Evolutionary conservation across 1,140 invertebrate genomes (phyloP).

Genomic region (Harlomillsia oculata): DNA sequence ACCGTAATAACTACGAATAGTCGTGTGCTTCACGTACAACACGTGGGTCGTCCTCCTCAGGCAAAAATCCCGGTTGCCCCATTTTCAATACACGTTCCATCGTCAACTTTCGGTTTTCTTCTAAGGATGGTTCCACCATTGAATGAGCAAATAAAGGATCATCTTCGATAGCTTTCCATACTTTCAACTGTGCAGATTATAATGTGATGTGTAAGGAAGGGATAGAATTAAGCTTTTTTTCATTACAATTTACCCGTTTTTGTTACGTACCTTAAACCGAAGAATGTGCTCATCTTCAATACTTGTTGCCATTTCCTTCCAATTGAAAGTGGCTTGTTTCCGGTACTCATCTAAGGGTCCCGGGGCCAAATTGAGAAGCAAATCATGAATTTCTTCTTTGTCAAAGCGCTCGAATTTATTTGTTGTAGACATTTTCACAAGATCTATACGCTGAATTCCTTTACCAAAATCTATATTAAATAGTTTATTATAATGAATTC

Average conservation of each 20-base stretch:
- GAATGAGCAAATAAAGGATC: slow-evolving; percentile 47
- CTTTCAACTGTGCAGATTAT: slow-evolving; percentile 41
- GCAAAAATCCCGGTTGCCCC: slow-evolving; percentile 44
- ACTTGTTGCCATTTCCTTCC: slow-evolving; percentile 63
- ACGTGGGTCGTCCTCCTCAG: slow-evolving; percentile 44
- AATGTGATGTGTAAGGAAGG: not conserved
- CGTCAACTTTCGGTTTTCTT: slow-evolving; percentile 44
- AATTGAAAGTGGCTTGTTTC: slow-evolving; percentile 62
- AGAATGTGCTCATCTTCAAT: slow-evolving; percentile 61
- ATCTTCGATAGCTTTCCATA: slow-evolving; percentile 46
- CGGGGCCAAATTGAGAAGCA: too few species aligned
- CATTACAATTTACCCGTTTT: too few species aligned
- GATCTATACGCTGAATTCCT: too few species aligned
- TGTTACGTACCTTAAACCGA: slow-evolving; percentile 51
- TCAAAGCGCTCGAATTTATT: too few species aligned
- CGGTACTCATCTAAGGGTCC: slow-evolving; percentile 64
- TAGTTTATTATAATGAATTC: too few species aligned
- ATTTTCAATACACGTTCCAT: slow-evolving; percentile 43
- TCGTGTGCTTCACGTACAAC: too few species aligned
- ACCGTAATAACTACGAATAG: too few species aligned
- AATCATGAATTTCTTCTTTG: too few species aligned
- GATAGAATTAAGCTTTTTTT: not conserved
- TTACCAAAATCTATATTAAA: too few species aligned
- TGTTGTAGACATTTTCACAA: too few species aligned
- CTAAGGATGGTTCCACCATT: slow-evolving; percentile 48